Base-by-base conservation (phyloP, 1,140 invertebrate species). In the Zophobas morio region DNA sequence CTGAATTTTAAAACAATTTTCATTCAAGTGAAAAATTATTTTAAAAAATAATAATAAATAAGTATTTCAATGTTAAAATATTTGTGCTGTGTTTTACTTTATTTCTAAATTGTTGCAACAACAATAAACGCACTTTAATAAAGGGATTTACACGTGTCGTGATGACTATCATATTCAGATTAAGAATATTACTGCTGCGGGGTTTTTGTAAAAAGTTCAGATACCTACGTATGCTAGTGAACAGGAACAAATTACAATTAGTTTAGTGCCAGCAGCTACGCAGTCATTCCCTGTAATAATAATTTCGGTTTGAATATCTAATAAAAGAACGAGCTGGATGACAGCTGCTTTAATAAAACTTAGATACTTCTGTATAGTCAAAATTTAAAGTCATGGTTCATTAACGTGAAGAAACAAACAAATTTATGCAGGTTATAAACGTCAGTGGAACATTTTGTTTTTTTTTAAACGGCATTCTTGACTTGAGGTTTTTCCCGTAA, bases 161-260 rank as follows among this genome's bases (percentile, higher is more conserved):
- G n/a, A 56, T 57, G 54, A 57, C 54, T 57, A 33, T 57, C 34
- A 57, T 5, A 57, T 57, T 57, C 34, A 57, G 34, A 57, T 57
- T 57, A 57, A 33, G 3, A 4, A 46, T 46, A 46, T 8, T 3
- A 46, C 49, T 53, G 49, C 6, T 53, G 49, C 49, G 4, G 2
- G 49, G 2, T 20, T 20, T 8, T 6, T 53, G 6, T 8, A 53
- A 53, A 53, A 53, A 53, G 2, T 2, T 53, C 2, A 20, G 20
- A 6, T 46, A 46, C 42, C 42, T 3, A 3, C 8, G 3, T 46
- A 8, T 4, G 8, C 8, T 46, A 46, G 42, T 8, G 3, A 3
- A 46, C 3, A 46, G 42, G 42, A 46, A 46, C 42, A 46, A 46
- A 46, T 46, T 46, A 46, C 3, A 46, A 46, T 46, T 46, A 46